Percentiles rank a stretch among this genome's conserved stretches.
Conservation (phyloP, 35 echinoderm and acorn worm genomes). For the Holothuria glaberrima region DNA sequence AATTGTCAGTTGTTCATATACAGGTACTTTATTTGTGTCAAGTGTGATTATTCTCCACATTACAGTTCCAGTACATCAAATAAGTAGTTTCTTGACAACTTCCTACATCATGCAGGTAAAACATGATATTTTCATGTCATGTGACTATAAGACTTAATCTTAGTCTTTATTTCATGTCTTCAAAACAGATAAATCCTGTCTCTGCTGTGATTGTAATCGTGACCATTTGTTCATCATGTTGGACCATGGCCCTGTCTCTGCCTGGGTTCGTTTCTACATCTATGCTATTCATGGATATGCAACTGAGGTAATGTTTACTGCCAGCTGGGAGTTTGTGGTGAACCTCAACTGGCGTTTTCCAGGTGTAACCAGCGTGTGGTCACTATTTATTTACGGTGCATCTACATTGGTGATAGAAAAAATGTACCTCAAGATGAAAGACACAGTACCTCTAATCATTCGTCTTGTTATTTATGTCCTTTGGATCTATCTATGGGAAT, state of each 20-base stretch:
- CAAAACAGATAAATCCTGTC: too few species aligned
- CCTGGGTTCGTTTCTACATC: slow-evolving; percentile 94
- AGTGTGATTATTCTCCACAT: too few species aligned
- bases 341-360: slow-evolving; percentile 96
- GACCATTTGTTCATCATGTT: slow-evolving; percentile 42
- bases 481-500: slow-evolving; percentile 97
- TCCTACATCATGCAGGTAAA: too few species aligned
- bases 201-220: too few species aligned
- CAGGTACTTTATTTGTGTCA: too few species aligned
- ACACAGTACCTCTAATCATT: slow-evolving; percentile 41
- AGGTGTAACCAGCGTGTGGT: slow-evolving; percentile 93
- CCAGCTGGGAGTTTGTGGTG: slow-evolving; percentile 98
- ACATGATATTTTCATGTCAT: too few species aligned
- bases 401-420: slow-evolving; percentile 87
- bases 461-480: slow-evolving; percentile 80
- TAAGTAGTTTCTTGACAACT: too few species aligned
- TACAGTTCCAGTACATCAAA: too few species aligned
- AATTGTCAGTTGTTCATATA: too few species aligned
- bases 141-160: too few species aligned
- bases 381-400: slow-evolving; percentile 89
- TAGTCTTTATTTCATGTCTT: too few species aligned
- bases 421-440: slow-evolving; percentile 86
- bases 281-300: slow-evolving; percentile 99
- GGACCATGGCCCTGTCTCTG: slow-evolving; percentile 81
- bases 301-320: slow-evolving; percentile 98